phyloP scores from a whole-genome alignment of 2,113 vertebrate genomes.

The Myodes glareolus region DNA sequence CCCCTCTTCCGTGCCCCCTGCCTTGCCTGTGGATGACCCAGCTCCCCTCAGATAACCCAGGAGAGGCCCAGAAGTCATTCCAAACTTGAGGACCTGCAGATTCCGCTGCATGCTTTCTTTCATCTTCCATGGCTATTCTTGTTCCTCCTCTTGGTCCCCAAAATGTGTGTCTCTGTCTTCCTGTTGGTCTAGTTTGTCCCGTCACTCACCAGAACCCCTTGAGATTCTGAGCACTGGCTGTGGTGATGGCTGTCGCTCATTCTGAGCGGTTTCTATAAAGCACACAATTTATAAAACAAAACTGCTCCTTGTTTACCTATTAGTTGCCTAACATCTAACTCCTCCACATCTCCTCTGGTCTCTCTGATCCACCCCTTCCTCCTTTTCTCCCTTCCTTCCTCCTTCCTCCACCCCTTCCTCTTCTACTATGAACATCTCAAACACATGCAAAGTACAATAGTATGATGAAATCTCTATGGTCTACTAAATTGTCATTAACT shows the following conservation, averaged over 20 bases:
- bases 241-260: not conserved
- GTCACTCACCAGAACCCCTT: not conserved
- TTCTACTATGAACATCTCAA: not conserved
- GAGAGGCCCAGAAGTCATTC: not conserved
- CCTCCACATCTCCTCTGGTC: not conserved
- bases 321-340: not conserved
- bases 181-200: not conserved
- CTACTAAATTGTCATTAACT: not conserved
- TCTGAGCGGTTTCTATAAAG: not conserved
- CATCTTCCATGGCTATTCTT: not conserved
- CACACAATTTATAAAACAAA: not conserved
- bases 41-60: not conserved
- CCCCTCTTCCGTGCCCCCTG: not conserved
- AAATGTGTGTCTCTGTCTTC: not conserved
- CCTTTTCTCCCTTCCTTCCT: not conserved
- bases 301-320: not conserved
- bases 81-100: not conserved
- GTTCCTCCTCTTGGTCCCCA: not conserved
- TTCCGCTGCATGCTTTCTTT: not conserved
- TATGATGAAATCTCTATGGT: not conserved
- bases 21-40: not conserved
- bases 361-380: too few relatives aligned
- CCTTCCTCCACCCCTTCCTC: too few relatives aligned
- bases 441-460: not conserved
- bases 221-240: not conserved